Evolutionary conservation across 2,888 invertebrate genomes (phyloP).

Genomic region (Euspilapteryx auroguttella): DNA sequence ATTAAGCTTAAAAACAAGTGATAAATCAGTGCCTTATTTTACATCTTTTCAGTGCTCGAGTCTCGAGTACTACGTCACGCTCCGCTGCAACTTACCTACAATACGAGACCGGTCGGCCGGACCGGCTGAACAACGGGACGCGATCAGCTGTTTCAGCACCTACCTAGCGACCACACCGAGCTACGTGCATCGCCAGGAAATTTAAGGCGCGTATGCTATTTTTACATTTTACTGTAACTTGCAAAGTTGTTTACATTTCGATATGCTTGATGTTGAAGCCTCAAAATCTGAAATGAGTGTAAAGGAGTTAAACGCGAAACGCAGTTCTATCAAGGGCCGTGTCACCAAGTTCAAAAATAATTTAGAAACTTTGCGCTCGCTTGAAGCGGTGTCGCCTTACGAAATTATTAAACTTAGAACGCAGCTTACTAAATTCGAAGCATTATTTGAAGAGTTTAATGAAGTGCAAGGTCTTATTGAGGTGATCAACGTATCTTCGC

Average conservation of each 20-base stretch:
- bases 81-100: too few species aligned
- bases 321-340: neutral
- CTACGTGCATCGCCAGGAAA: neutral
- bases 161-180: neutral
- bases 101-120: too few species aligned
- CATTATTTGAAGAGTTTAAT: neutral
- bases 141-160: neutral
- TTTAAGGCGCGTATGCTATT: neutral
- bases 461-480: conserved; percentile 1
- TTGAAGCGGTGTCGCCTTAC: neutral
- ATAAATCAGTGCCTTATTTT: too few species aligned
- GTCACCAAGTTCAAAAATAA: neutral
- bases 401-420: neutral
- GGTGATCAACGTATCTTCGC: neutral
- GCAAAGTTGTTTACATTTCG: neutral
- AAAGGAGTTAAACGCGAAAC: neutral
- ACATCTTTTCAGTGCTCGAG: too few species aligned
- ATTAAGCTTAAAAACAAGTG: too few species aligned
- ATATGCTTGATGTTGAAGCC: neutral
- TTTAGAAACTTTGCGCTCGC: neutral
- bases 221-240: too few species aligned
- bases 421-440: neutral
- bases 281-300: neutral
- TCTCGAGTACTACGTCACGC: too few species aligned
- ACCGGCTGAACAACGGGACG: neutral